Base-by-base conservation (phyloP, 2,797 vertebrate genomes). In the Bradypodion pumilum region DNA sequence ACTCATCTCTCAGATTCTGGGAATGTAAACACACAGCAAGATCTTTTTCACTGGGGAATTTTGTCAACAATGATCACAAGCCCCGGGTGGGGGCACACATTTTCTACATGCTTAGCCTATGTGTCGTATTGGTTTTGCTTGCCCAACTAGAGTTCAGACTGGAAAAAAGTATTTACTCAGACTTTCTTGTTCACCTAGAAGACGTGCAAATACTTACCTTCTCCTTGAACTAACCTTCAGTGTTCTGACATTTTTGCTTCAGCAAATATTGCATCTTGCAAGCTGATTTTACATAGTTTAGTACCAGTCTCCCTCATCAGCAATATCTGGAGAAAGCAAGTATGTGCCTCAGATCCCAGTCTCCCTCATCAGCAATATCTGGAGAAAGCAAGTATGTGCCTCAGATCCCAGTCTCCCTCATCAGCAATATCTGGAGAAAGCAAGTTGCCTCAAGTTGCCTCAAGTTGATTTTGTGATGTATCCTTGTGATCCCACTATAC, bases 131-230 rank as follows among this genome's bases (percentile, higher is more conserved):
- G 27, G 52, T 80, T 42, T 68, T 85, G 21, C 63, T 87, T 49
- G 49, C 21, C 56, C 70, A 42, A 44, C 37, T 5, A 66, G 37
- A 15, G 79, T 78, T 80, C 40, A 56, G 25, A 2, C 16, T 82
- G 44, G 82, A 78, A 90, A 9, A 40, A 70, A n/a, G n/a, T 23
- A 78, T 44, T 69, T 87, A 9, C 29, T 44, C 7, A 74, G 23
- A 76, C 29, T 73, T 86, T 79, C 60, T 81, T 25, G 49, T 32
- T 21, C 9, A 19, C 40, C 42, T 59, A 78, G 37, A 49, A 78
- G 37, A 78, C 25, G 74, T 32, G 25, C 60, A 81, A 81, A 85
- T 46, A 68, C 21, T 5, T 69, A 44, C 9, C 7, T 40, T 40
- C 9, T 69, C 68, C 68, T 40, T 40, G 21, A 37, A 40, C 68